Base-by-base conservation (phyloP, 1,140 invertebrate genomes). In the Fopius arisanus region DNA sequence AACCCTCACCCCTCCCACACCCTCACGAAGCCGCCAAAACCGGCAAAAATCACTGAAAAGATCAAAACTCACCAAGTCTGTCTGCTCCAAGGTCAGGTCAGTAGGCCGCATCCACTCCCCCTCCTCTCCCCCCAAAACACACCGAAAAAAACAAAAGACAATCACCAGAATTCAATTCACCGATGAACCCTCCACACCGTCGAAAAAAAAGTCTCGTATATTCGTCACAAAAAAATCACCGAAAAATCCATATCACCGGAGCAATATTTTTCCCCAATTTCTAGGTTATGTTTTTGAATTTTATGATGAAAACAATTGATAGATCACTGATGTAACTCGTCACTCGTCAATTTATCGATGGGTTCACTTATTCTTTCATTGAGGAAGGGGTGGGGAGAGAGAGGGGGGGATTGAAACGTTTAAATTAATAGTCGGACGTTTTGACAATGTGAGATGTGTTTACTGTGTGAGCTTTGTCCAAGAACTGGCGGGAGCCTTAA, bases 1-100 rank as follows among this genome's bases (percentile, higher is more conserved):
- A 37, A 37, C 33, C n/a, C n/a, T n/a, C n/a, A 3, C 33, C 33
- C 33, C 33, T 37, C 31, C 31, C 12, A 5, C 7, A 10, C 9
- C 33, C 33, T 37, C 33, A 37, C n/a, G n/a, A n/a, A n/a, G 3
- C 33, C 33, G 1, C 33, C 2, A 5, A 7, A 48, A 16, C 2
- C 43, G 3, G 14, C 16, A 7, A 59, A 59, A 59, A 23, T 59
- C n/a, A n/a, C n/a, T 16, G 7, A 23, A 59, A 59, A 3, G 21
- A 23, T 23, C 0, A 6, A 23, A 59, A 26, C 54, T 76, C 76
- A 84, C 83, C 82, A 83, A 81, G 79, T 85, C 80, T 71, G 77
- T 74, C 78, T 74, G 80, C 82, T 77, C 80, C 83, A 83, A 85
- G 83, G 82, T 84, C 83, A 81, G 83, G 81, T 85, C 78, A 84